Conservation (phyloP, 1,140 invertebrate species). For the Danaus melanippus region DNA sequence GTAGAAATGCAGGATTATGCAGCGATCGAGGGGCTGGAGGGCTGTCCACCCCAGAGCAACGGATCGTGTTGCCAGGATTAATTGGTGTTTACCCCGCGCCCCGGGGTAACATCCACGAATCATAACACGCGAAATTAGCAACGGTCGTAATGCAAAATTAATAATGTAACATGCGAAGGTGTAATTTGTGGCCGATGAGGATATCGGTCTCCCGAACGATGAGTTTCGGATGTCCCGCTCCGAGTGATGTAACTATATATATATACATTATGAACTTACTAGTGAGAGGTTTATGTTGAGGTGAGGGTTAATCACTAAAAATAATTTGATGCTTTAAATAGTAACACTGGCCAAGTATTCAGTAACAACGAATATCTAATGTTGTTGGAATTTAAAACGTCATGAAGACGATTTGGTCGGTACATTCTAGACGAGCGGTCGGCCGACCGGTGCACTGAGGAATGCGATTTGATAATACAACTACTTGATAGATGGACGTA, state of each 20-base stretch:
- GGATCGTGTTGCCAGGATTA: conserved; percentile 58
- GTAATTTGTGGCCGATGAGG: conserved; percentile 32
- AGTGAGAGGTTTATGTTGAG: conserved; percentile 10
- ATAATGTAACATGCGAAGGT: conserved; percentile 37
- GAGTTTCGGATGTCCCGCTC: not conserved
- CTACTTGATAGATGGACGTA: conserved; percentile 48
- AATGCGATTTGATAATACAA: conserved; percentile 54
- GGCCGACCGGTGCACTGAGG: conserved; percentile 28
- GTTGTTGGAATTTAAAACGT: conserved; percentile 29
- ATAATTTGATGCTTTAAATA: conserved; percentile 4
- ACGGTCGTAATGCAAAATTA: conserved; percentile 61
- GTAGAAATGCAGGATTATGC: conserved; percentile 65
- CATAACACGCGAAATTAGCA: conserved; percentile 59
- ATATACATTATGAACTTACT: not conserved
- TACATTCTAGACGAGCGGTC: conserved; percentile 32
- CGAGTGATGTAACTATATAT: not conserved
- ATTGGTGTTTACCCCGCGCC: conserved; percentile 38
- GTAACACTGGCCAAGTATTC: no score
- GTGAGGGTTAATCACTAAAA: conserved; percentile 7
- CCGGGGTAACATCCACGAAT: conserved; percentile 52
- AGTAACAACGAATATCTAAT: conserved; percentile 9
- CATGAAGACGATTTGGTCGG: conserved; percentile 29
- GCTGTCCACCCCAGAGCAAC: conserved; percentile 28
- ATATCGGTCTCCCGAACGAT: conserved; percentile 1
- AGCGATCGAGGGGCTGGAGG: conserved; percentile 46